Base-by-base conservation (phyloP, 2,113 vertebrate genomes). In the Myodes glareolus region DNA sequence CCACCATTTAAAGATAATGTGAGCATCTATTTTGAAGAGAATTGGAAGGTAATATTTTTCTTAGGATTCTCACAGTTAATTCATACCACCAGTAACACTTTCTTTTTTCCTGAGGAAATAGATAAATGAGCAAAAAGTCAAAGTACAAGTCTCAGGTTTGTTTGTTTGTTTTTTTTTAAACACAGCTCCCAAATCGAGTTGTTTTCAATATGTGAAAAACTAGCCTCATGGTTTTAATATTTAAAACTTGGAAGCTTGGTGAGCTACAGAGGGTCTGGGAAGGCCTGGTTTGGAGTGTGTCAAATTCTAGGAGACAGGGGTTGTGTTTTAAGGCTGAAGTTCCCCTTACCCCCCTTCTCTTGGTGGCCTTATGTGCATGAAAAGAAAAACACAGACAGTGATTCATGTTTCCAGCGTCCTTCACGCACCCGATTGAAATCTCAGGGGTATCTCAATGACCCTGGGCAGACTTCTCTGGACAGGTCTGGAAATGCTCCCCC, bases 361-460 rank as follows among this genome's bases (percentile, higher is more conserved):
- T 96, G 75, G 98, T 96, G 98, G 98, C 95, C 85, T 92, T 80
- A 97, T 98, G 97, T 87, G 68, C 73, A 98, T 98, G 96, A 92
- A 88, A 97, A 70, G 10, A n/a, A 39, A 39, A 33, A 14, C 33
- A 19, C 1, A 11, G 27, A 4, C 94, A 88, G 2, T 1, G n/a
- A 97, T 63, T 63, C 73, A n/a, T 0, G 3, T 94, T 97, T 84
- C 88, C 77, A 96, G 85, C 67, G 78, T 96, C 97, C 96, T 96
- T 96, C 96, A 98, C 97, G 1, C 97, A 99, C 98, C 98, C 98
- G 97, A 82, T 89, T 96, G 94, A 95, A 94, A 84, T 61, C 88
- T 88, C 0, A 4, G 77, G 94, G 91, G 65, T 67, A 94, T 96
- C 90, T 96, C 78, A 55, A 91, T 63, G 33, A 16, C 45, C 80